phyloP scores from a whole-genome alignment of 92 coral and sea anemone species.

The Heteractis magnifica region DNA sequence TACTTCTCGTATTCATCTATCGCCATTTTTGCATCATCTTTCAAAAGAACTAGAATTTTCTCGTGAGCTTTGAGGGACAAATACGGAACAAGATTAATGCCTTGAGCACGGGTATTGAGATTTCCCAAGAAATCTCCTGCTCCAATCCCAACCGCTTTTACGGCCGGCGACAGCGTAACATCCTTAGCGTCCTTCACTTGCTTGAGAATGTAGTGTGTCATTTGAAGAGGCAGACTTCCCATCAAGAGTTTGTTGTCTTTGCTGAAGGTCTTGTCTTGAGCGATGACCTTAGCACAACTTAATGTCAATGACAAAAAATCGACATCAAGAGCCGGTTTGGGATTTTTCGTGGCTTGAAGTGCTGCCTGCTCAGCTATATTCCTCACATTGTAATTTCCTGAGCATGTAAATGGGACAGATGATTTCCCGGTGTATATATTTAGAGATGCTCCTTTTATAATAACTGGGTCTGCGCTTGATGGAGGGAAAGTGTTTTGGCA shows the following conservation, averaged over 20 bases:
- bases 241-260: slow-evolving; percentile 24
- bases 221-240: slow-evolving; percentile 44
- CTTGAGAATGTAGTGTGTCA: slow-evolving; percentile 38
- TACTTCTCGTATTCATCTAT: slow-evolving; percentile 48
- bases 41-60: slow-evolving; percentile 37
- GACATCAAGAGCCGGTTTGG: slow-evolving; percentile 20
- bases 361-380: not conserved
- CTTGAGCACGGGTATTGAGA: slow-evolving; percentile 33
- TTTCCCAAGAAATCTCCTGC: slow-evolving; percentile 32
- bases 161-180: not conserved
- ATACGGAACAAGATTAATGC: slow-evolving; percentile 39
- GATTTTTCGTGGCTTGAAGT: slow-evolving; percentile 28
- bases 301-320: slow-evolving; percentile 20
- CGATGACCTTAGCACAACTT: slow-evolving; percentile 43
- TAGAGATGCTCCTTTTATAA: slow-evolving; percentile 27
- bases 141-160: slow-evolving; percentile 20
- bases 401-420: slow-evolving; percentile 39
- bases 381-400: slow-evolving; percentile 40
- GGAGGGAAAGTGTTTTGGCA: slow-evolving; percentile 26
- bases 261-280: slow-evolving; percentile 26
- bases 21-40: slow-evolving; percentile 60
- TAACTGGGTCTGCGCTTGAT: slow-evolving; percentile 13
- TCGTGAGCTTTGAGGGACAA: slow-evolving; percentile 54
- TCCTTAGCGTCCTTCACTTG: slow-evolving; percentile 28
- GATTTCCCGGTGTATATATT: slow-evolving; percentile 35